These are phyloP conservation scores for Onychomys arenicola DNA, from an alignment of 2,797 vertebrate species.

Conservation along the genomic window DNA sequence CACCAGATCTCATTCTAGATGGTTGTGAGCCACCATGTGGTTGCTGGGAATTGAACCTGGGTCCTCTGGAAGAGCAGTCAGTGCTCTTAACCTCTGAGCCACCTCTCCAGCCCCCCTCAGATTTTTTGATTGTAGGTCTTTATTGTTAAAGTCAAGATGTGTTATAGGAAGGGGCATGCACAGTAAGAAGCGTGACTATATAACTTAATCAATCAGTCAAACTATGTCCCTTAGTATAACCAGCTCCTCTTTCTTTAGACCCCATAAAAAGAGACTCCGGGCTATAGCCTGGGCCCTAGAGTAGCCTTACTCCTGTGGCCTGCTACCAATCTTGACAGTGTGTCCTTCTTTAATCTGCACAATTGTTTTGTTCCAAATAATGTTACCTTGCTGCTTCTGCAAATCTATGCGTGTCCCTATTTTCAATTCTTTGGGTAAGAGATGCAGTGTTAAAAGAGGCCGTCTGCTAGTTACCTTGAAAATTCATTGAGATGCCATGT, in stretches of 20 bases:
- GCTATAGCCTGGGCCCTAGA: neutral
- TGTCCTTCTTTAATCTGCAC: neutral
- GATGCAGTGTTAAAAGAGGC: conserved; percentile 27
- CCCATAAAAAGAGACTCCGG: neutral
- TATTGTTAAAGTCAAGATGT: neutral
- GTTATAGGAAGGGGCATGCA: neutral
- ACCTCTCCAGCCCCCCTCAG: too few species aligned
- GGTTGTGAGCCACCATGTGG: too few species aligned
- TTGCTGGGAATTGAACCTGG: too few species aligned
- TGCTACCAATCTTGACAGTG: neutral
- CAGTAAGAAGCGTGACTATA: neutral
- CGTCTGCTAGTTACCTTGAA: conserved; percentile 31
- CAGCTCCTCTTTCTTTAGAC: neutral
- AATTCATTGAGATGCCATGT: neutral
- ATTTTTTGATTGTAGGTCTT: neutral
- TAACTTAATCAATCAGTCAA: neutral
- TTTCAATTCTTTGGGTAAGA: neutral
- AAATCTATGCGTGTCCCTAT: neutral
- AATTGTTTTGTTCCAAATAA: neutral
- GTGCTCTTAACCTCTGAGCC: too few species aligned
- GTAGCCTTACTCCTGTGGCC: neutral
- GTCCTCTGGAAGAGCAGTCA: too few species aligned
- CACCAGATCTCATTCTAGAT: too few species aligned
- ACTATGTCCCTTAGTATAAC: neutral
- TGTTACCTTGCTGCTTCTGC: neutral